phyloP scores from a whole-genome alignment of 2,113 vertebrate genomes.

The Neoarius graeffei region DNA sequence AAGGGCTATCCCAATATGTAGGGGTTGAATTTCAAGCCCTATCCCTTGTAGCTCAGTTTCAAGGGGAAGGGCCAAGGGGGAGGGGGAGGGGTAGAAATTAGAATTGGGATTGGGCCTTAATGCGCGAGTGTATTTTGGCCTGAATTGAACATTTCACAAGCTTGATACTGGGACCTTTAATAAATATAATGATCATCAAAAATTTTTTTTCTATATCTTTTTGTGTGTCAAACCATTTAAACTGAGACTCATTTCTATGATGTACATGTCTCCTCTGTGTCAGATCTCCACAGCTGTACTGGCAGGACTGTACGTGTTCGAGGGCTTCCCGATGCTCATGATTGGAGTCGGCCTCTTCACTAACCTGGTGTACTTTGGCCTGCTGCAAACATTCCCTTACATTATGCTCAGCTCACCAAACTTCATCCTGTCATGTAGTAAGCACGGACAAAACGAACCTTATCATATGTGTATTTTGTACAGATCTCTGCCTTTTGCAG shows the following conservation, averaged over 20 bases:
- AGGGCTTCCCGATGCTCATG: slow-evolving; percentile 85
- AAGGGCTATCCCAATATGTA: too few species aligned
- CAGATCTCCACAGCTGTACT: slow-evolving; percentile 92
- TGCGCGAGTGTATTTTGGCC: not conserved
- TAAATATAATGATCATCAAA: not conserved
- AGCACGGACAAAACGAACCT: slow-evolving; percentile 44
- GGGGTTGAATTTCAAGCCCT: too few species aligned
- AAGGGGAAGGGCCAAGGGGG: too few species aligned
- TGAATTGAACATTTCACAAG: not conserved
- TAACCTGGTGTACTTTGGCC: slow-evolving; percentile 92
- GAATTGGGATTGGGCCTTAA: too few species aligned
- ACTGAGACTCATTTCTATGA: too few species aligned
- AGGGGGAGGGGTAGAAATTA: too few species aligned
- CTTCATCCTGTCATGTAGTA: slow-evolving; percentile 94
- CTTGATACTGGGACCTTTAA: not conserved
- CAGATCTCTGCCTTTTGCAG: not conserved
- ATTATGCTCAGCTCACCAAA: slow-evolving; percentile 93
- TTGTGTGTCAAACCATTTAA: not conserved
- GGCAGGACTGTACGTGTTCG: slow-evolving; percentile 86
- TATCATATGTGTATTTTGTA: not conserved
- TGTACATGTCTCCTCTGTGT: not conserved
- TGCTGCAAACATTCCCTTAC: slow-evolving; percentile 93
- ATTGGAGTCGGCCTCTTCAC: slow-evolving; percentile 91
- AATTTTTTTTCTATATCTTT: not conserved
- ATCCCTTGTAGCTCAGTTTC: too few species aligned